Evolutionary conservation across 2,888 invertebrate genomes (phyloP), one percentile per base, ranked within the genome.

Genomic region (Allophyes oxyacanthae): DNA sequence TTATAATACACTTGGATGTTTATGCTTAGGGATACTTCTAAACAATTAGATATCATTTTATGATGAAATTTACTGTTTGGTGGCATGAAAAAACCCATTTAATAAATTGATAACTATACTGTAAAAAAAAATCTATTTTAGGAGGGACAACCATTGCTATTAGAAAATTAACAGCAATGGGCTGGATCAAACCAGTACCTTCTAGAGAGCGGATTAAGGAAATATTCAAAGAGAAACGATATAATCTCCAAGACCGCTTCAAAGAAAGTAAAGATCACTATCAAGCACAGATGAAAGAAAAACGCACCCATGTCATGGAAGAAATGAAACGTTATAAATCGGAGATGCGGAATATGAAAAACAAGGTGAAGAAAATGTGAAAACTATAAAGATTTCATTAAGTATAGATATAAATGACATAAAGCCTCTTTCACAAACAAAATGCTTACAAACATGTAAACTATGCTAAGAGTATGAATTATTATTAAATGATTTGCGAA

Each of bases 101-200:
- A 32, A n/a, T 28, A 8, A 28, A 28, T 28, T 28, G 1, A 28
- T 8, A 28, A 28, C 6, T 28, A 15, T n/a, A n/a, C 15, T 26
- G 26, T 1, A 11, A 28, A 9, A 26, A 28, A 9, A 6, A 7
- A 6, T 48, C 15, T 5, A 8, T 87, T 89, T 20, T 74, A 97
- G 97, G 97, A 73, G 97, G 98, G 41, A 98, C 99, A 14, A 98
- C 98, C 13, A 88, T 97, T 82, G 96, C 97, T 6, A 98, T 99
- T 56, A 97, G 95, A 78, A 97, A 96, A 80, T 93, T 99, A 69
- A 96, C 96, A 74, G 95, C 95, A 76, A 95, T 96, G 84, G 99
- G 99, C 45, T 96, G 96, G 86, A 97, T 98, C 59, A 97, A 96
- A 84, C 97, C 98, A n/a, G 96, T 97, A 30, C 97, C 97, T 13